Conservation (phyloP, 1,140 invertebrate genomes). For the Zaprionus camerounensis region DNA sequence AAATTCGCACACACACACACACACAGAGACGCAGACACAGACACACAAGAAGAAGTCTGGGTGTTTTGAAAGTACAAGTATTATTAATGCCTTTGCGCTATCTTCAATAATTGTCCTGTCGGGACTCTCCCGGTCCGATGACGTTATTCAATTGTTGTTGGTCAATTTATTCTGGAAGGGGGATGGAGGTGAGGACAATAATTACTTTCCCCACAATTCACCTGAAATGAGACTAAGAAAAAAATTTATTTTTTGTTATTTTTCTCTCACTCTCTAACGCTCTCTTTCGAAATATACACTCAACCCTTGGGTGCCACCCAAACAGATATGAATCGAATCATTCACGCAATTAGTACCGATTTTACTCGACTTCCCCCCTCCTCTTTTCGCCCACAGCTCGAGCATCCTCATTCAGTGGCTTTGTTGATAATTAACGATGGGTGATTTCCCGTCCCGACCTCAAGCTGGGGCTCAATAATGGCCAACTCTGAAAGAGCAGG, state of each 20-base stretch:
- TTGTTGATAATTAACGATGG: constrained; percentile 5
- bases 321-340: not conserved
- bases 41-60: not conserved
- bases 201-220: not conserved
- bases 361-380: not conserved
- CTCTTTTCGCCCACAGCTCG: not conserved
- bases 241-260: not conserved
- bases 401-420: not conserved
- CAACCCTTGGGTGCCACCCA: not conserved
- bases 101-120: constrained; percentile 4
- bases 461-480: not conserved
- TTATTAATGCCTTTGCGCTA: constrained; percentile 8
- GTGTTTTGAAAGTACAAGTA: not conserved
- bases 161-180: not conserved
- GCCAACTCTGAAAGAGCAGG: not conserved
- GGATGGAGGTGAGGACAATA: not conserved
- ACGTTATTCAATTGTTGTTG: not conserved
- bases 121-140: not conserved
- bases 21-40: not conserved
- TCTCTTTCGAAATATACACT: too few species aligned
- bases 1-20: not conserved
- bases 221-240: not conserved
- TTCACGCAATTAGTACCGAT: constrained; percentile 2
- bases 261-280: too few species aligned
- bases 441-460: not conserved